phyloP scores from a whole-genome alignment of 2,113 vertebrate genomes.

The Archocentrus centrarchus region DNA sequence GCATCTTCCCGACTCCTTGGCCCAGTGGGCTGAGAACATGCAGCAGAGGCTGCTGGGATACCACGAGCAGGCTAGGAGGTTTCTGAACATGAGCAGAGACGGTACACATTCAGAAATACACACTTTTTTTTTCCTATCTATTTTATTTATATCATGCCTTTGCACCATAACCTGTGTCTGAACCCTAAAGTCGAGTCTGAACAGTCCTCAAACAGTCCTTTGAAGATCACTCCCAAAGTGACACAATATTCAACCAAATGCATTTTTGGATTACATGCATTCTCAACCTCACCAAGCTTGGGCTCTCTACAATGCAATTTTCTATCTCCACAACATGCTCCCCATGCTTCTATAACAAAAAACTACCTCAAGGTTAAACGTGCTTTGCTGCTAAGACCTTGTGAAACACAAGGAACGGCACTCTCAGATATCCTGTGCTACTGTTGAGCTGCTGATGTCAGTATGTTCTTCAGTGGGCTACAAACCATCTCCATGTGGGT shows the following conservation, averaged over 20 bases:
- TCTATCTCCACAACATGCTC: no score
- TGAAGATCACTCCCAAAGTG: not conserved
- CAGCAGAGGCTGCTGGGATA: conserved; percentile 71
- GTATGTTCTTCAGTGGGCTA: no score
- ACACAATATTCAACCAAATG: not conserved
- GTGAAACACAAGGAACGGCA: no score
- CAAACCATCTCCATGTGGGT: no score
- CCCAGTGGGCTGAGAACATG: conserved; percentile 55
- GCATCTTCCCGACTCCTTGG: conserved; percentile 46
- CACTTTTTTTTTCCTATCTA: not conserved
- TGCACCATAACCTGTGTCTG: not conserved
- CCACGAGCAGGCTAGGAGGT: conserved; percentile 41
- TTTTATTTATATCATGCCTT: not conserved
- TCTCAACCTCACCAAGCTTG: no score
- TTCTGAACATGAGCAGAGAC: conserved; percentile 51
- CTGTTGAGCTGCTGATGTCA: no score
- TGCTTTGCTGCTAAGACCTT: no score
- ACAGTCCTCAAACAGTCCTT: not conserved
- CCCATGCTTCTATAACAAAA: no score
- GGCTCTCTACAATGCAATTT: no score
- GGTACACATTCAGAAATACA: conserved; percentile 36
- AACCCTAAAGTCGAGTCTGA: not conserved
- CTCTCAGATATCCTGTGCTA: no score
- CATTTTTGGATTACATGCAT: not conserved
- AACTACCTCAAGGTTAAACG: no score